phyloP scores from a whole-genome alignment of 2,113 vertebrate species.

The Hemiprocne comata region DNA sequence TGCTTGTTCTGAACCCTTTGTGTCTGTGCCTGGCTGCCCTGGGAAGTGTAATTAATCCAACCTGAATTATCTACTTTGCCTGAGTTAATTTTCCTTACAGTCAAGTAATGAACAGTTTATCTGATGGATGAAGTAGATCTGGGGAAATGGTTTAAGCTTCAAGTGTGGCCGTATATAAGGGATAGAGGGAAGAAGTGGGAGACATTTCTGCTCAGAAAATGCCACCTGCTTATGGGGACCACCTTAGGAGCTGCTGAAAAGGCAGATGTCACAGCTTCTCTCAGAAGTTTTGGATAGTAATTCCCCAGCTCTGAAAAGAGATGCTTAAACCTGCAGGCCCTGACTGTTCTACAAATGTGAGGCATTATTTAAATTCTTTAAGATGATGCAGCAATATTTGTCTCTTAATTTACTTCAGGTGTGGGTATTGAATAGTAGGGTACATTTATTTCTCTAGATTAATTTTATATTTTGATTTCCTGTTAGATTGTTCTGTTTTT shows the following conservation, averaged over 20 bases:
- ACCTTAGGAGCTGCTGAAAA: not conserved
- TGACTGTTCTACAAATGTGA: not conserved
- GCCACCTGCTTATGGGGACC: not conserved
- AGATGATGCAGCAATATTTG: not conserved
- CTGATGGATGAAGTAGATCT: not conserved
- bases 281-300: not conserved
- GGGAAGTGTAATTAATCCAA: not conserved
- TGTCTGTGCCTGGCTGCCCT: not conserved
- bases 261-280: not conserved
- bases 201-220: not conserved
- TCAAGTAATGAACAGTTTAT: not conserved
- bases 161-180: not conserved
- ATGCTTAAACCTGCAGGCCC: not conserved
- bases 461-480: not conserved
- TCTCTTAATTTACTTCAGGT: not conserved
- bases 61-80: not conserved
- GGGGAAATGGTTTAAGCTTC: not conserved
- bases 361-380: not conserved
- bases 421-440: not conserved
- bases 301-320: not conserved
- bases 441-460: not conserved
- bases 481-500: not conserved
- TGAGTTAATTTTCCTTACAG: not conserved
- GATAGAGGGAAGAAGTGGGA: not conserved
- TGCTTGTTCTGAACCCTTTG: slow-evolving; percentile 14